Evolutionary conservation across 2,113 vertebrate species (phyloP), one percentile per base, ranked within the genome.

Genomic region (Carlito syrichta): DNA sequence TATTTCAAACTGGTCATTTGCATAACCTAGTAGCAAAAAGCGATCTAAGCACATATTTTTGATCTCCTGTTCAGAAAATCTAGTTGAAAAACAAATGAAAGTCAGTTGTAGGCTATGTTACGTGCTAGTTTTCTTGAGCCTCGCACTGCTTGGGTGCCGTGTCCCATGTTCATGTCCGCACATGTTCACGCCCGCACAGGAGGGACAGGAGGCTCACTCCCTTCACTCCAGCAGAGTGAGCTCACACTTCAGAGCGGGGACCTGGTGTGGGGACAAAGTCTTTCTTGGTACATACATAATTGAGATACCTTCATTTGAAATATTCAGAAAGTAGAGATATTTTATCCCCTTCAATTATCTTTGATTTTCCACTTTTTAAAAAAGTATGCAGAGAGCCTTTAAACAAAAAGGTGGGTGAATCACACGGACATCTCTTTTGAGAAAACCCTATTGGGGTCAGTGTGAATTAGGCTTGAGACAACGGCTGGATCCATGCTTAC

Each of bases 11-110:
- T 27, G 91, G 82, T 89, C 94, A 58, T 93, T 68, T 35, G 30
- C 11, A 83, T 66, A 96, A 76, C 38, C 68, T 60, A 32, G 71
- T 63, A 85, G 84, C 68, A 10, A 30, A 35, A 68, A 68, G 82
- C 58, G 68, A 94, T 54, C 63, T 92, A 91, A 86, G 73, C 58
- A 3, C 12, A 25, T 54, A 92, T 68, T 86, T 88, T 74, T 97
- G 35, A 94, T 84, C n/a, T 50, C 19, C 8, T 74, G 32, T 77
- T 97, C 94, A 95, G 76, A 40, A 68, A 96, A 48, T 52, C n/a
- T 84, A 93, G 63, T 63, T 79, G 58, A 60, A 79, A 54, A 93
- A 83, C 45, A 95, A 97, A 63, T 40, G 68, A 85, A 96, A 85
- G 76, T 52, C 54, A 22, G 3, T 81, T 86, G 50, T 23, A 45